Base-by-base conservation (phyloP, 37 sponge, comb jelly and placozoan species). In the Mnemiopsis leidyi region DNA sequence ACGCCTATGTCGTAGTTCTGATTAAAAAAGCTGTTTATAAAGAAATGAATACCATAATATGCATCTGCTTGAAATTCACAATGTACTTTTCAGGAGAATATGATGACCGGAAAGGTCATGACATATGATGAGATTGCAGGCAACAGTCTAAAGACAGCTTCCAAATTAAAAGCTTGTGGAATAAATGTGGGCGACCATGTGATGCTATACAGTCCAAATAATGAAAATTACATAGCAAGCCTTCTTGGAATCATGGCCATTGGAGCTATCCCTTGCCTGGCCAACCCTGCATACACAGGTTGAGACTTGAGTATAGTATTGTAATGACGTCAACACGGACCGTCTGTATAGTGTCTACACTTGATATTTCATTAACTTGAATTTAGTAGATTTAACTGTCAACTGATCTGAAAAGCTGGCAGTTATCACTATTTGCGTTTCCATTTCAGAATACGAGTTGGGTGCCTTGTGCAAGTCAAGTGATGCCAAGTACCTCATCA, bases 221-320 rank as follows among this genome's bases (percentile, higher is more conserved):
- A 71, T 28, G 75, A 71, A 28, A 71, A 71, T 18, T 71, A 71
- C 30, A 28, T 71, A 7, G 25, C 75, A 29, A 5, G n/a, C 20
- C 30, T 71, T 23, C 2, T 71, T 5, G 75, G 75, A 71, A 7
- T 71, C n/a, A 71, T 71, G 75, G 5, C 75, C 30, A 71, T 71
- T 71, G 75, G 75, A 5, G 75, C 75, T 7, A 28, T 71, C 2
- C 75, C 75, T n/a, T 71, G 75, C 20, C 75, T 71, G 5, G 75
- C 75, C 5, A 71, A 71, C n/a, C 75, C 75, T 71, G 25, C 75
- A 13, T 71, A 71, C 75, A 71, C 75, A 71, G 75, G 75, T 71
- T 23, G 3, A n/a, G n/a, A n/a, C n/a, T n/a, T n/a, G n/a, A n/a
- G n/a, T n/a, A n/a, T n/a, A n/a, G n/a, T n/a, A n/a, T n/a, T n/a